Conservation (phyloP, 2,113 vertebrate genomes). For the Pogonocichla stellata region DNA sequence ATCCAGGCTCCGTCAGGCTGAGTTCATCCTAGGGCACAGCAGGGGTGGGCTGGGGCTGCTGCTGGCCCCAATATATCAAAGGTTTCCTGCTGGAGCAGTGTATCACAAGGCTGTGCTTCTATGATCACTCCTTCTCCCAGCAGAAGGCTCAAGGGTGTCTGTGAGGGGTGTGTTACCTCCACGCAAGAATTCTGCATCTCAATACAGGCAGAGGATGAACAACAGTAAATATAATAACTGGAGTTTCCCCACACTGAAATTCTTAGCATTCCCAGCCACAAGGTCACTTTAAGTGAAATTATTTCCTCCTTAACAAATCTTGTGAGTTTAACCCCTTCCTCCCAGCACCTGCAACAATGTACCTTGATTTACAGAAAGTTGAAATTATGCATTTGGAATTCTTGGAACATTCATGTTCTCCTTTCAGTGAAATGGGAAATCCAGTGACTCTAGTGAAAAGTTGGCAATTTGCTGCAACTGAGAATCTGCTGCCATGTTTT, state of each 20-base stretch:
- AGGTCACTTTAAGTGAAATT: not conserved
- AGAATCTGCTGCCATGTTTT: not conserved
- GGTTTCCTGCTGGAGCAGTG: not conserved
- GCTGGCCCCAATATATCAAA: accelerated
- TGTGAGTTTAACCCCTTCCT: not conserved
- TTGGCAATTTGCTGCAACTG: not conserved
- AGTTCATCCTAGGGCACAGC: accelerated
- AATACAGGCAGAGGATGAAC: not conserved
- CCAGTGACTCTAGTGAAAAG: not conserved
- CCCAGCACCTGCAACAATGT: not conserved
- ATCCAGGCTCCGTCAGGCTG: accelerated
- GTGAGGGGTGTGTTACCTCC: not conserved
- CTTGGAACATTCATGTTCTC: not conserved
- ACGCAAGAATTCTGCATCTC: not conserved
- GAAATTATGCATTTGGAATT: not conserved
- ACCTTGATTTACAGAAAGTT: not conserved
- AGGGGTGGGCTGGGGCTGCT: not conserved
- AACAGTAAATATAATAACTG: not conserved
- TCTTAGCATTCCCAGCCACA: not conserved
- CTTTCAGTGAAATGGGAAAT: not conserved
- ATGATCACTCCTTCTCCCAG: not conserved
- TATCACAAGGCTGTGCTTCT: not conserved
- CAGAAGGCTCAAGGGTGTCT: not conserved
- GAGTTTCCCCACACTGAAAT: not conserved
- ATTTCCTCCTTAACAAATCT: not conserved